A percentile compares a stretch with the other conserved stretches of the same genome.
These are phyloP conservation scores for Ictalurus furcatus DNA, from an alignment of 2,113 vertebrate species.

Conservation along the genomic window DNA sequence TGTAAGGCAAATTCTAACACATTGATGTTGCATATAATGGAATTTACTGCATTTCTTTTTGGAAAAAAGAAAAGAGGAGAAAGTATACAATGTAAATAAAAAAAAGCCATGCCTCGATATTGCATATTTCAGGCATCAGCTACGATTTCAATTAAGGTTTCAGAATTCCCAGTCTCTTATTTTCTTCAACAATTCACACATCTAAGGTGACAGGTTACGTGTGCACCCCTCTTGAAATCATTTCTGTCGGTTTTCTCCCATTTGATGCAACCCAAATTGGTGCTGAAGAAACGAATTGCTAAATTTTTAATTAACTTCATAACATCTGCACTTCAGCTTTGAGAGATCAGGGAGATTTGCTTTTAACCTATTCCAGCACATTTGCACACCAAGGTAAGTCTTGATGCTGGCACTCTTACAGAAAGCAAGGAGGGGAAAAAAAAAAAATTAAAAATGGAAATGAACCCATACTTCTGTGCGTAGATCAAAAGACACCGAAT, in stretches of 20 bases:
- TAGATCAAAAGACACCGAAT: conserved; percentile 81
- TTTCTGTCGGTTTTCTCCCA: conserved; percentile 73
- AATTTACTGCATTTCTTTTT: neutral
- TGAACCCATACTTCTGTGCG: conserved; percentile 76
- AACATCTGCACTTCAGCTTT: conserved; percentile 83
- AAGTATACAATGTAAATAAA: neutral
- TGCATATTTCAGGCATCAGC: neutral
- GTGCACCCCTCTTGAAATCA: conserved; percentile 64
- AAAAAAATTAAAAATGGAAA: conserved; percentile 84
- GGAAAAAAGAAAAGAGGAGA: neutral
- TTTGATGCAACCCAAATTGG: conserved; percentile 81
- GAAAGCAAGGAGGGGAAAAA: conserved; percentile 71
- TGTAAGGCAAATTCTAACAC: neutral
- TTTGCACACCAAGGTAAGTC: conserved; percentile 85
- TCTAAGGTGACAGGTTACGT: conserved; percentile 61
- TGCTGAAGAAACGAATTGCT: conserved; percentile 78
- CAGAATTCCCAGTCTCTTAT: conserved; percentile 10
- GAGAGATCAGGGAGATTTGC: conserved; percentile 76
- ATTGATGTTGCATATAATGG: neutral
- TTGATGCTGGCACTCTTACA: conserved; percentile 81
- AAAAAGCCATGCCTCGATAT: neutral
- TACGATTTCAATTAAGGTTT: neutral
- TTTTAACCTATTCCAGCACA: conserved; percentile 84
- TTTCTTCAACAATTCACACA: conserved; percentile 58
- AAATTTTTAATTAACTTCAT: conserved; percentile 85